Base-by-base conservation (phyloP, 2,113 vertebrate genomes). In the Campylorhamphus procurvoides region DNA sequence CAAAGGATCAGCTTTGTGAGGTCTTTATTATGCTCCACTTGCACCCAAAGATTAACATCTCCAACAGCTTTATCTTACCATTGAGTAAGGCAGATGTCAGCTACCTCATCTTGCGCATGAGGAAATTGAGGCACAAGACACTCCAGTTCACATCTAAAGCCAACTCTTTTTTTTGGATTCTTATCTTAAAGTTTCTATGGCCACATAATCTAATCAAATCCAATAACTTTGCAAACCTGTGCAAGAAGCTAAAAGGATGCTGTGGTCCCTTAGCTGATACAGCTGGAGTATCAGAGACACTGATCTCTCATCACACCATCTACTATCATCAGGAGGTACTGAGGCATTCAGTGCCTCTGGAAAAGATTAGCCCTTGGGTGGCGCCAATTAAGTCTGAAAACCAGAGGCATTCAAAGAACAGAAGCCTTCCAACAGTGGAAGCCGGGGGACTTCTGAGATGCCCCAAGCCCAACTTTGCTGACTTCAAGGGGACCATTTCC, bases 401-500 rank as follows among this genome's bases (percentile, higher is more conserved):
- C 7, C 63, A 76, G 68, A 91, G 31, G 71, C 58, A 88, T 94
- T 90, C 52, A 81, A 74, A 49, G 63, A 91, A 83, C 8, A 6
- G 89, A 59, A 4, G 31, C 29, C 47, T 88, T 96, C 68, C 89
- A 94, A 77, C 55, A 91, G 52, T 80, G 67, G 77, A 88, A 94
- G 68, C 59, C 79, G 62, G 67, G 75, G 83, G 69, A 93, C 63
- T 91, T 95, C 71, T 13, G 0, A 88, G 87, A 91, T 31, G 68
- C 90, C 47, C 55, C 55, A 77, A 90, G 87, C 42, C 59, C 55
- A 88, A 17, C 31, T 90, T 64, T 1, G 3, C 52, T 84, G 74
- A 79, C 52, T 96, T 90, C 77, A 78, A 79, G 77, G 25, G 66
- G 72, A 78, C 33, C 47, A 47, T 78, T 94, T 94, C 90, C 90